These are phyloP conservation scores for Gobionotothen gibberifrons DNA, from an alignment of 2,797 vertebrate genomes.

Conservation along the genomic window DNA sequence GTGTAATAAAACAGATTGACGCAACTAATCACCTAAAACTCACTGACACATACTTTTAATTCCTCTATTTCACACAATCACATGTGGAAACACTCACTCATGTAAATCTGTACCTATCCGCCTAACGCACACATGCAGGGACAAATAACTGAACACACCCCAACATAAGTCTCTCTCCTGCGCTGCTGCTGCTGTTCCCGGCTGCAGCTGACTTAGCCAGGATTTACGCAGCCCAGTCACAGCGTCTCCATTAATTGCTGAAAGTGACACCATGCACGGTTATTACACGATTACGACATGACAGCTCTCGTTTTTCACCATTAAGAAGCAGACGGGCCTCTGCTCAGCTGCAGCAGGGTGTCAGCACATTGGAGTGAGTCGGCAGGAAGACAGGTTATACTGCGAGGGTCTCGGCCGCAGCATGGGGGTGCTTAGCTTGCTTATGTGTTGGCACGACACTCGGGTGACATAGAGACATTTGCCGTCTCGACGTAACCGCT, in stretches of 20 bases:
- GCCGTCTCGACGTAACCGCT: constrained; percentile 3
- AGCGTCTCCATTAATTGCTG: constrained; percentile 82
- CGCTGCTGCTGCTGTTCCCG: constrained; percentile 46
- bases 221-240: constrained; percentile 80
- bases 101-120: constrained; percentile 28
- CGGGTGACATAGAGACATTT: constrained; percentile 24
- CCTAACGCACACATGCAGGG: constrained; percentile 5
- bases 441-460: constrained; percentile 50
- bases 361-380: constrained; percentile 65
- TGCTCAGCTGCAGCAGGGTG: constrained; percentile 68
- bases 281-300: constrained; percentile 85
- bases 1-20: too few species aligned
- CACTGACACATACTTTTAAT: constrained; percentile 24
- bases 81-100: constrained; percentile 26
- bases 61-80: constrained; percentile 27
- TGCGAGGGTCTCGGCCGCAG: constrained; percentile 41
- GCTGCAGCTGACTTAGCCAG: constrained; percentile 73
- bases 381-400: constrained; percentile 55
- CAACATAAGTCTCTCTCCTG: constrained; percentile 49
- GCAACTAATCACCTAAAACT: constrained; percentile 7
- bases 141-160: constrained; percentile 54
- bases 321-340: constrained; percentile 71
- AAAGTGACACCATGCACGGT: constrained; percentile 81
- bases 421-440: constrained; percentile 61
- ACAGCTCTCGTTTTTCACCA: constrained; percentile 84